Base-by-base conservation (phyloP, 2,888 invertebrate species). In the Scaeva pyrastri region DNA sequence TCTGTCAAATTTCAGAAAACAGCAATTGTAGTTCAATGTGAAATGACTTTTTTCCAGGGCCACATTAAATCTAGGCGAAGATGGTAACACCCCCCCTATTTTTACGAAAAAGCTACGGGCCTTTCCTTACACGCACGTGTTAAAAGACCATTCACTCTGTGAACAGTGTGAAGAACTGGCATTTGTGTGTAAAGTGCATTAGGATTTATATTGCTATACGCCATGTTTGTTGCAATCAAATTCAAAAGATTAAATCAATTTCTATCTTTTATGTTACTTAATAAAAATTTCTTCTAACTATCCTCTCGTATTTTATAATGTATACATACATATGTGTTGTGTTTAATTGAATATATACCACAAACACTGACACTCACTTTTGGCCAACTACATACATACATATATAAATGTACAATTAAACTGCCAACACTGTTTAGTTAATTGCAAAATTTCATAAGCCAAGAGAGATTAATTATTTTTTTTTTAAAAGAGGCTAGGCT, bases 231-330 rank as follows among this genome's bases (percentile, higher is more conserved):
- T 36, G 11, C 10, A 55, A 31, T 31, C 8, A 16, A 36, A 56
- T 56, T 2, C 31, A 36, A 36, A 11, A 16, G 31, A 56, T 56
- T 16, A 36, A 36, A 56, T 36, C 31, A 56, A 56, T 19, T 56
- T 56, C 31, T 56, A 31, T 19, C 12, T 52, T 56, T 56, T 56
- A 56, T 56, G 31, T 56, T 31, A 56, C 56, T 31, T 6, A 31
- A 36, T 56, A 56, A 11, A 56, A 31, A 16, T 56, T 36, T 56
- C 31, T 56, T 56, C 16, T 31, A 43, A 43, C 2, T 43, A 55
- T 52, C 26, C 1, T n/a, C n/a, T n/a, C n/a, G n/a, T n/a, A n/a
- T n/a, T n/a, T n/a, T n/a, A n/a, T n/a, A n/a, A n/a, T n/a, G n/a
- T n/a, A n/a, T n/a, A 6, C 1, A n/a, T 26, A 19, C 2, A 31